phyloP scores from a whole-genome alignment of 2,113 vertebrate species.

The Microtus richardsoni region DNA sequence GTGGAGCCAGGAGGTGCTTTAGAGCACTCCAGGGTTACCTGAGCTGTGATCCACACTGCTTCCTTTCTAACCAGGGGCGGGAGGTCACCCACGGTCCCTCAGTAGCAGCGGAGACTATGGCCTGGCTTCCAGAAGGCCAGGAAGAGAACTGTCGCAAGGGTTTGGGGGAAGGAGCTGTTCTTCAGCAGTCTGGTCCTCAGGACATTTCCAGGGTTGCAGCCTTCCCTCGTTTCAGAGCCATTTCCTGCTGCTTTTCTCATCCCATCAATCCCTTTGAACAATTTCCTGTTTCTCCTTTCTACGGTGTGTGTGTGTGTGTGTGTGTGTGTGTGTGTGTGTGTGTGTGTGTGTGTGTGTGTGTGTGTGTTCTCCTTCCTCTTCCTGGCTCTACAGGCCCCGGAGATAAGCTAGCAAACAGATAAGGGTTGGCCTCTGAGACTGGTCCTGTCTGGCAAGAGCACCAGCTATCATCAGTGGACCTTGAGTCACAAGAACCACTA shows the following conservation, averaged over 20 bases:
- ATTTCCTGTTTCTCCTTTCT: slow-evolving; percentile 68
- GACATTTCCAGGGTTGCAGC: not conserved
- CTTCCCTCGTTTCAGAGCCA: not conserved
- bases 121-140: not conserved
- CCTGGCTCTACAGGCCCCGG: slow-evolving; percentile 50
- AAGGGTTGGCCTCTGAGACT: not conserved
- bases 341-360: no score
- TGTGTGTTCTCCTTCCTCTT: not conserved
- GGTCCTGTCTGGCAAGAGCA: not conserved
- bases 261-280: not conserved
- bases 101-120: not conserved
- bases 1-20: not conserved
- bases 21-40: rapidly evolving
- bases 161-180: not conserved
- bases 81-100: not conserved
- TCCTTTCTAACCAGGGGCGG: not conserved
- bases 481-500: rapidly evolving
- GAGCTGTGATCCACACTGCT: rapidly evolving
- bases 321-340: no score
- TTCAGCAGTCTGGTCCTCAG: not conserved
- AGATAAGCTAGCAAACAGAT: slow-evolving; percentile 68
- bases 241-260: not conserved
- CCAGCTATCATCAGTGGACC: rapidly evolving
- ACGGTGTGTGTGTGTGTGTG: not conserved
- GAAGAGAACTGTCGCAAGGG: not conserved